Evolutionary conservation across 1,140 invertebrate species (phyloP).

Genomic region (Arion vulgaris): DNA sequence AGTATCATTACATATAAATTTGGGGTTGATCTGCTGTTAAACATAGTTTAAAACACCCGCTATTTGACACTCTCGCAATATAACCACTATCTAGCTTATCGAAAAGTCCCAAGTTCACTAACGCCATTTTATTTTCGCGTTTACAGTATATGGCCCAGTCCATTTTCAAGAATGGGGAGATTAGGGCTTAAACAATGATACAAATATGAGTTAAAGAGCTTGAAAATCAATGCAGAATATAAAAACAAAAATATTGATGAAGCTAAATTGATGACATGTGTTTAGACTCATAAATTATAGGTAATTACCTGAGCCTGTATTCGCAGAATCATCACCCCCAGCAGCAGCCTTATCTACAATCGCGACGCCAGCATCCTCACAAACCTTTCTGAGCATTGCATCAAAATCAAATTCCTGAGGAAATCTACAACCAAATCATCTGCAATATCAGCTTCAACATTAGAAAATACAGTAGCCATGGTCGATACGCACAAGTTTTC

Average conservation of each 20-base stretch:
- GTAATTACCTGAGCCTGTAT: conserved; percentile 8
- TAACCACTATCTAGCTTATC: too few species aligned
- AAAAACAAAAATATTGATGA: too few species aligned
- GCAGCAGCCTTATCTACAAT: not conserved
- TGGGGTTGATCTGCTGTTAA: too few species aligned
- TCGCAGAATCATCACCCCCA: conserved; percentile 6
- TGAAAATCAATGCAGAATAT: too few species aligned
- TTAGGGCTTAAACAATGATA: too few species aligned
- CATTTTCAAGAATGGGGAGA: not conserved
- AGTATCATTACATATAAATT: too few species aligned
- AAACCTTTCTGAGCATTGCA: conserved; percentile 39
- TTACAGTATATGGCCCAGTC: conserved; percentile 23
- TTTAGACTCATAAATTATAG: too few species aligned
- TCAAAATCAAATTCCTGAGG: conserved; percentile 47
- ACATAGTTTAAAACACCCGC: too few species aligned
- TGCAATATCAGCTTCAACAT: conserved; percentile 42
- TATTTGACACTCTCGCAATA: too few species aligned
- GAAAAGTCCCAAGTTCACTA: not conserved
- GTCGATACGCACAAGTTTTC: not conserved
- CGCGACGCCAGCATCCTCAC: conserved; percentile 41
- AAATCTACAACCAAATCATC: conserved; percentile 36
- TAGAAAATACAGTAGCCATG: conserved; percentile 43
- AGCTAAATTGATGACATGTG: too few species aligned
- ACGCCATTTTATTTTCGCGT: conserved; percentile 34
- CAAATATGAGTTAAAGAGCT: too few species aligned